Evolutionary conservation across 2,797 vertebrate genomes (phyloP).

Genomic region (Cyprinella venusta): DNA sequence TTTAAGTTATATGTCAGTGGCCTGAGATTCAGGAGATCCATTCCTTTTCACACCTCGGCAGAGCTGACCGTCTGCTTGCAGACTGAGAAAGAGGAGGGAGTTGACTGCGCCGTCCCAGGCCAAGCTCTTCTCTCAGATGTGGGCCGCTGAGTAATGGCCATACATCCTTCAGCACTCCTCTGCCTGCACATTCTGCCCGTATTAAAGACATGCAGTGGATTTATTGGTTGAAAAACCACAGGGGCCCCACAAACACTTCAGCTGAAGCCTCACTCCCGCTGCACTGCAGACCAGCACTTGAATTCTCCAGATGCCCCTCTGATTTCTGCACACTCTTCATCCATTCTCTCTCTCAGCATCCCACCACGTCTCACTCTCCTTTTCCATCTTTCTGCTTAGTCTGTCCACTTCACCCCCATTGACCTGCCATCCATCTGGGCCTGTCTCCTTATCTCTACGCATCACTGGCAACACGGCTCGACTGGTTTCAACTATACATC

Average conservation of each 20-base stretch:
- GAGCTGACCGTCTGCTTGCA: constrained; percentile 56
- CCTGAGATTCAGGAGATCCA: constrained; percentile 45
- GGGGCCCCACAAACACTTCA: constrained; percentile 77
- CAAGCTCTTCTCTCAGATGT: constrained; percentile 72
- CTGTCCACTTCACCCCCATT: constrained; percentile 47
- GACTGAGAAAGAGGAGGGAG: constrained; percentile 51
- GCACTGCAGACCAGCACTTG: constrained; percentile 62
- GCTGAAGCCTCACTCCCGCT: constrained; percentile 69
- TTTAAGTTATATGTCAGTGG: constrained; percentile 41
- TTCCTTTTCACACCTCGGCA: constrained; percentile 67
- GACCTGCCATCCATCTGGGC: constrained; percentile 42
- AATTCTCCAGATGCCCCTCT: constrained; percentile 66
- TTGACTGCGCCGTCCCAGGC: constrained; percentile 48
- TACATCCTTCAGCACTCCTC: constrained; percentile 74
- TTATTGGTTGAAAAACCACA: constrained; percentile 82
- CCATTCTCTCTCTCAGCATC: constrained; percentile 31
- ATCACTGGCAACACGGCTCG: constrained; percentile 27
- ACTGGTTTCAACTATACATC: constrained; percentile 42
- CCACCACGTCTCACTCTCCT: constrained; percentile 34
- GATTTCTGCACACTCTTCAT: constrained; percentile 39
- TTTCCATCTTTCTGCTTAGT: constrained; percentile 37
- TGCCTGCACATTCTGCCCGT: constrained; percentile 75
- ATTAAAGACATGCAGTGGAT: constrained; percentile 80
- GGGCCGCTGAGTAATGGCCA: constrained; percentile 74
- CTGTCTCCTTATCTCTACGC: constrained; percentile 51